phyloP scores from a whole-genome alignment of 2,888 invertebrate genomes.

The Diachrysia chrysitis region DNA sequence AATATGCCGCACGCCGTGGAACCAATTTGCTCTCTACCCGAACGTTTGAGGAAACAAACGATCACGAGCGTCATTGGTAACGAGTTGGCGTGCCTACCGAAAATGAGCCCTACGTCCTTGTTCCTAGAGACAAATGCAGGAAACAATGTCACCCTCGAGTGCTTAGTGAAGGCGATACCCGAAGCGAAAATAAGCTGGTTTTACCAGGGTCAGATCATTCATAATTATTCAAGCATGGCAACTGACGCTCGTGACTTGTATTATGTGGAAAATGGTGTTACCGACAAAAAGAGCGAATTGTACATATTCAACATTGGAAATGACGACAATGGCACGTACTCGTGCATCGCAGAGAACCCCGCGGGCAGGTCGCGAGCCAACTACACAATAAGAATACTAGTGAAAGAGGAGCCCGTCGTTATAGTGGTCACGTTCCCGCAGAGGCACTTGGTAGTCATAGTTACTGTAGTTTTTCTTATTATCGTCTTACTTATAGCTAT shows the following conservation, averaged over 20 bases:
- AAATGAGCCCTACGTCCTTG: conserved; percentile 93
- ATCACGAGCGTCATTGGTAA: conserved; percentile 91
- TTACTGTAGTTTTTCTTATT: conserved; percentile 91
- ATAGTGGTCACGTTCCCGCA: conserved; percentile 92
- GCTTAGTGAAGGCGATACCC: conserved; percentile 94
- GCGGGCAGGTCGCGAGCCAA: conserved; percentile 95
- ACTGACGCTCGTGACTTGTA: conserved; percentile 92
- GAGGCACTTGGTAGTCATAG: conserved; percentile 92
- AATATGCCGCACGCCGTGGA: conserved; percentile 94
- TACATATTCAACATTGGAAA: conserved; percentile 93
- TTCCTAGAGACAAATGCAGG: conserved; percentile 94
- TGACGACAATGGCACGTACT: conserved; percentile 95
- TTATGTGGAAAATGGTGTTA: conserved; percentile 92
- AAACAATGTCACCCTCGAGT: conserved; percentile 94
- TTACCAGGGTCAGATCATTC: conserved; percentile 94
- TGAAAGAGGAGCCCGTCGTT: conserved; percentile 92
- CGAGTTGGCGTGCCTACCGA: conserved; percentile 95
- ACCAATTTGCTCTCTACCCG: conserved; percentile 93
- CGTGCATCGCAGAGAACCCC: conserved; percentile 95
- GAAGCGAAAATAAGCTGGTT: conserved; percentile 95
- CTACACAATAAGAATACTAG: conserved; percentile 93
- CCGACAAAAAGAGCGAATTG: conserved; percentile 93
- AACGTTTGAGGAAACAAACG: conserved; percentile 90
- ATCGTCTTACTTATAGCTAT: conserved; percentile 91
- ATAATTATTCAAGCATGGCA: conserved; percentile 92